Evolutionary conservation across 1,140 invertebrate species (phyloP).

Genomic region (Archivesica marissinica): DNA sequence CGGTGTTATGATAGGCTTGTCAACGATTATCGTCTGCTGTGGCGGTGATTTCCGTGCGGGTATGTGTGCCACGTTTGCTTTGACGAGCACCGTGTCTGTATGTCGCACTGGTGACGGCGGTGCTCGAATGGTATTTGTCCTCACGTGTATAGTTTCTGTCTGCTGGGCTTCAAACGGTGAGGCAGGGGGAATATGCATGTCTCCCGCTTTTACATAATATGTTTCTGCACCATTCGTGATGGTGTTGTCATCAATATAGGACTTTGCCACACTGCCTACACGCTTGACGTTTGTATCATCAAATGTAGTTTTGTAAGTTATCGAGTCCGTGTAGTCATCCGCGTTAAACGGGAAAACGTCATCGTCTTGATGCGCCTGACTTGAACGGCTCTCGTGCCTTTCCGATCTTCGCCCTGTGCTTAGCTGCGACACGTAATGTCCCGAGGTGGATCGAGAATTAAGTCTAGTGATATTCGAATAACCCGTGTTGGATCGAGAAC

Average conservation of each 20-base stretch:
- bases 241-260: not conserved
- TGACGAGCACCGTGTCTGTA: not conserved
- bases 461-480: not conserved
- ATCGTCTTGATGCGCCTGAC: not conserved
- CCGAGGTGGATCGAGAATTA: not conserved
- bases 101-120: not conserved
- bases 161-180: not conserved
- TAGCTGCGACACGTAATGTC: not conserved
- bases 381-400: not conserved
- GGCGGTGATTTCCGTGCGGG: not conserved
- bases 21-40: constrained; percentile 48
- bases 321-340: not conserved
- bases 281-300: not conserved
- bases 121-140: not conserved
- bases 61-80: not conserved
- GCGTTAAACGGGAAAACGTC: constrained; percentile 10
- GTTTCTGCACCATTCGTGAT: not conserved
- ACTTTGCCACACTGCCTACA: not conserved
- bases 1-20: constrained; percentile 34
- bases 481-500: not conserved
- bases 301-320: not conserved
- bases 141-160: constrained; percentile 5
- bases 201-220: constrained; percentile 31
- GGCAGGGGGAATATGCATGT: not conserved
- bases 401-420: not conserved